Percentiles rank a stretch among this genome's conserved stretches.
Evolutionary conservation across 2,113 vertebrate species (phyloP).

Genomic region (Tenebrosternarchus preto): DNA sequence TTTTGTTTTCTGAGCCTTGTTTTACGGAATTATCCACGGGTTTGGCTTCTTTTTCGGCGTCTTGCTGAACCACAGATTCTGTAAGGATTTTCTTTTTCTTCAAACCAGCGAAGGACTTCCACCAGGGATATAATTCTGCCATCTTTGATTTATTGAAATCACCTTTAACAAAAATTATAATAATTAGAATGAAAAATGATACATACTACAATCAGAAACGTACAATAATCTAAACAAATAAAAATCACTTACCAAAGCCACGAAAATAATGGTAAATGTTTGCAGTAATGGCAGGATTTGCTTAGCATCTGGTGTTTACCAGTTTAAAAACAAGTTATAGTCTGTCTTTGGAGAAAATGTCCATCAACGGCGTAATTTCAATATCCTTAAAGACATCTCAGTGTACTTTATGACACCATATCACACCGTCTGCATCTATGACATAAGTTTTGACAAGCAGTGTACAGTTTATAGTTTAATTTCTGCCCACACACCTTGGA

Average conservation of each 20-base stretch:
- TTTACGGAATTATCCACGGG: conserved; percentile 7
- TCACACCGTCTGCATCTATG: background rate
- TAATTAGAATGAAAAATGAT: background rate
- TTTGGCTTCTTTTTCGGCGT: conserved; percentile 37
- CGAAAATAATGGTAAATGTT: background rate
- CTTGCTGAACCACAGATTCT: conserved; percentile 59
- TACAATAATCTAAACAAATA: background rate
- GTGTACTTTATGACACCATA: background rate
- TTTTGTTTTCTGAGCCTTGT: conserved; percentile 66
- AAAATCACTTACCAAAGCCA: conserved; percentile 24
- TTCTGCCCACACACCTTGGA: conserved; percentile 12
- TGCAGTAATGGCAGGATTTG: conserved; percentile 1
- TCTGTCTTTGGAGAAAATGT: background rate
- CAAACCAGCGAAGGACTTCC: conserved; percentile 75
- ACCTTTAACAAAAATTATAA: conserved; percentile 15
- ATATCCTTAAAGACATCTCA: background rate
- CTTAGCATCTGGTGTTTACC: background rate
- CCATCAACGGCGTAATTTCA: background rate
- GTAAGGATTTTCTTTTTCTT: conserved; percentile 69
- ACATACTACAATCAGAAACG: background rate
- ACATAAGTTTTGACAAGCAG: conserved; percentile 15
- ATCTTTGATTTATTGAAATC: background rate
- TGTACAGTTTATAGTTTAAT: conserved; percentile 26
- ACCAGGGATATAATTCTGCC: conserved; percentile 70
- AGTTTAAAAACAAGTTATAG: no score